phyloP scores from a whole-genome alignment of 2,797 vertebrate genomes.

The Sebastes hubbsi region DNA sequence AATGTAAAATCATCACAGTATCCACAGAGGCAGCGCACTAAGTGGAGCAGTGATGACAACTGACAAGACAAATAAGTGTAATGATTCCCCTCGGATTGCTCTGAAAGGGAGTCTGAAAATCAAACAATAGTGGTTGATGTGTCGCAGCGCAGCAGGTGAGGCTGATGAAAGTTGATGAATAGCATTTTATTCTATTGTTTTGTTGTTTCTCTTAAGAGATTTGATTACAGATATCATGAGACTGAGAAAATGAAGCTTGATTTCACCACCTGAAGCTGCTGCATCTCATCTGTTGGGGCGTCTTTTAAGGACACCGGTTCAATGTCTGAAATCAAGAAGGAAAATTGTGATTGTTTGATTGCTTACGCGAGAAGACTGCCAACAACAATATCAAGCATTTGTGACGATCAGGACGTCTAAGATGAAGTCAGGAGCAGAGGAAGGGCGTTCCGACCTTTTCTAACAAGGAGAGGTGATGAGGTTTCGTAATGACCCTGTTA shows the following conservation, averaged over 20 bases:
- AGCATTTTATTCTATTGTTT: background rate
- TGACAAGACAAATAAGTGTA: background rate
- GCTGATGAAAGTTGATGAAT: background rate
- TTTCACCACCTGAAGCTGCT: background rate
- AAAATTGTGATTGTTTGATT: background rate
- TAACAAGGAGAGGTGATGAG: background rate
- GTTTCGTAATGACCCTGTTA: background rate
- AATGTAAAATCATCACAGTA: background rate
- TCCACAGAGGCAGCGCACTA: background rate
- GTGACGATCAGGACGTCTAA: background rate
- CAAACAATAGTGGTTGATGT: background rate
- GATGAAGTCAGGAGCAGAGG: background rate
- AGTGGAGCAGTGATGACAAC: background rate
- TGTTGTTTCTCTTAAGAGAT: background rate
- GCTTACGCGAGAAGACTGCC: background rate
- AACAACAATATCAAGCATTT: background rate
- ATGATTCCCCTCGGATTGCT: background rate
- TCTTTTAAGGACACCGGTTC: background rate
- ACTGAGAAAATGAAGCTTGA: background rate
- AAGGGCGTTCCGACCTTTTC: background rate
- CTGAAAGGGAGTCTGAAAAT: background rate
- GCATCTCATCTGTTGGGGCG: background rate
- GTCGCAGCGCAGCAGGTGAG: background rate
- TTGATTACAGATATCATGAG: background rate
- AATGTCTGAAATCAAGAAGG: background rate